These are phyloP conservation scores for Galago senegalensis DNA, from an alignment of 2,797 vertebrate species.

Conservation along the genomic window DNA sequence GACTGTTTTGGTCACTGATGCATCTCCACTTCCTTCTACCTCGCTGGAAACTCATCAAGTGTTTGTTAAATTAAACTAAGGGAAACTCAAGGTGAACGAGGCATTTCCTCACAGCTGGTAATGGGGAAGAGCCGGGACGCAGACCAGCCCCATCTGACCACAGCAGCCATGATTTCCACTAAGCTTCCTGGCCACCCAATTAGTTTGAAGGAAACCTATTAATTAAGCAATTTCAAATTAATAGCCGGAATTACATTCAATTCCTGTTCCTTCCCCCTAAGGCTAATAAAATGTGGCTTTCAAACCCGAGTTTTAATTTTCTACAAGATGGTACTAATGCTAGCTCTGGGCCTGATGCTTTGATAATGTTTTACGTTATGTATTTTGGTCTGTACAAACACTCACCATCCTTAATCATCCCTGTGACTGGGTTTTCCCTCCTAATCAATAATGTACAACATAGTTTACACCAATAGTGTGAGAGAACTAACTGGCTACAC, in stretches of 20 bases:
- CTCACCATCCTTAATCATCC: not conserved
- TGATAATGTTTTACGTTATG: not conserved
- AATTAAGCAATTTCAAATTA: conserved; percentile 64
- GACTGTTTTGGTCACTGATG: not conserved
- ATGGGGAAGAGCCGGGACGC: not conserved
- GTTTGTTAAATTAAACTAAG: not conserved
- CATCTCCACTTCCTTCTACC: not conserved
- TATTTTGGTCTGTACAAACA: not conserved
- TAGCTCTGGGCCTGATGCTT: not conserved
- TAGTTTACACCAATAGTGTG: not conserved
- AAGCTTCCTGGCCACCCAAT: not conserved
- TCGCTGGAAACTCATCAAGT: not conserved
- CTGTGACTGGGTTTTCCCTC: not conserved
- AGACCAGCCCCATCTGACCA: conserved; percentile 20
- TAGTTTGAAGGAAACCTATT: conserved; percentile 22
- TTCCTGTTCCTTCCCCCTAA: not conserved
- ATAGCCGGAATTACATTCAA: conserved; percentile 4
- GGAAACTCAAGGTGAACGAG: not conserved
- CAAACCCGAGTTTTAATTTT: conserved; percentile 54
- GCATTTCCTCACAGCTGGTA: conserved; percentile 28
- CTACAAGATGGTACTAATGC: conserved; percentile 1
- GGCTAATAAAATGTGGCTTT: conserved; percentile 32
- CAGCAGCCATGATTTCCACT: not conserved
- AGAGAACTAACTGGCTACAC: not conserved
- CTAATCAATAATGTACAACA: not conserved